Percentiles rank a stretch among this genome's conserved stretches.
Conservation (phyloP, 1,140 invertebrate genomes). For the Octopus sinensis region DNA sequence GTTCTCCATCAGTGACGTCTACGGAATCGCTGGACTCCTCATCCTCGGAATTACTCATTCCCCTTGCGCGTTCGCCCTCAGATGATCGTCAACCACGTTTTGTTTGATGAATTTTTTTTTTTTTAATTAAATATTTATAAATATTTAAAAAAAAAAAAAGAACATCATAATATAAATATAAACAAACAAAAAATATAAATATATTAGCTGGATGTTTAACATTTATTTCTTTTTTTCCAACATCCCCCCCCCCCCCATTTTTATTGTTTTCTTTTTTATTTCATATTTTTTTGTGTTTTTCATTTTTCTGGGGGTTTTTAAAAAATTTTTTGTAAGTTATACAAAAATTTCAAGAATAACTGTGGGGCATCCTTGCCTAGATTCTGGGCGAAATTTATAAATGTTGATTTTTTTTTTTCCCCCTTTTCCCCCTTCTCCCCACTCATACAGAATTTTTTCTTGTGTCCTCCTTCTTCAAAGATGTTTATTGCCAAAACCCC, state of each 20-base stretch:
- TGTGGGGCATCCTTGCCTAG: too few species aligned
- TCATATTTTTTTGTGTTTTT: not conserved
- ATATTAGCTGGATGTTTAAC: not conserved
- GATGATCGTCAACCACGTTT: constrained; percentile 6
- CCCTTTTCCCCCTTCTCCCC: too few species aligned
- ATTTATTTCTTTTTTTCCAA: not conserved
- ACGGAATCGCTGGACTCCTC: not conserved
- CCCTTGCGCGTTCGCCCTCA: not conserved
- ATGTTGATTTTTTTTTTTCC: too few species aligned
- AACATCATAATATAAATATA: not conserved
- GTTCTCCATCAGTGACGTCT: not conserved
- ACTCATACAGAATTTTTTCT: too few species aligned
- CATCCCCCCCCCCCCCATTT: not conserved
- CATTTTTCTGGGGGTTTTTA: too few species aligned
- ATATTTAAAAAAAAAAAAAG: not conserved
- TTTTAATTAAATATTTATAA: not conserved
- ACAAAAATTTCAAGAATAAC: too few species aligned
- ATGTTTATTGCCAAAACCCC: too few species aligned
- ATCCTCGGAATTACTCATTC: not conserved
- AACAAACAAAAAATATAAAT: not conserved
- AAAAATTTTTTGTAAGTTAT: too few species aligned
- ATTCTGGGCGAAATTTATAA: too few species aligned
- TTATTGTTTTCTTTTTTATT: not conserved
- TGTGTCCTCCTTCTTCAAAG: too few species aligned
- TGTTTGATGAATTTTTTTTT: not conserved